Evolutionary conservation across 2,113 vertebrate species (phyloP).

Genomic region (Gyps fulvus): DNA sequence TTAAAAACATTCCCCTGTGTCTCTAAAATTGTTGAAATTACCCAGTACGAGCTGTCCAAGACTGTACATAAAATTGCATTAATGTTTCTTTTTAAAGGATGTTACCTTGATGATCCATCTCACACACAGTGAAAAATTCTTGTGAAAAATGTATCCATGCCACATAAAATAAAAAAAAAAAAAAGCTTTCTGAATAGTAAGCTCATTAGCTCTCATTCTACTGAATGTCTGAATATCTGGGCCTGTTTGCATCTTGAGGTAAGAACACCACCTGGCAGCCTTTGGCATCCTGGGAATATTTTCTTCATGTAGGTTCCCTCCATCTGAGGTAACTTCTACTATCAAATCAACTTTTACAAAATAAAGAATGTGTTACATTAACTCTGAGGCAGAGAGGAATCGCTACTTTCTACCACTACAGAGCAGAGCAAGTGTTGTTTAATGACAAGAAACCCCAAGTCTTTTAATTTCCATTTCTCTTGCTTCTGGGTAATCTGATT

Average conservation of each 20-base stretch:
- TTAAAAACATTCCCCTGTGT: not conserved
- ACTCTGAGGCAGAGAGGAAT: not conserved
- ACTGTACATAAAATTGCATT: not conserved
- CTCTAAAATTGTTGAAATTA: not conserved
- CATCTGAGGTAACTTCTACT: not conserved
- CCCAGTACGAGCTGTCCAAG: not conserved
- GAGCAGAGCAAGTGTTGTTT: not conserved
- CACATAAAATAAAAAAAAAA: not conserved
- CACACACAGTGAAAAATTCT: not conserved
- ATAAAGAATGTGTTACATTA: not conserved
- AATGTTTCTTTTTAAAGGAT: not conserved
- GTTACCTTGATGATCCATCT: not conserved
- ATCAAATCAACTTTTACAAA: not conserved
- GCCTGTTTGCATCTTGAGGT: not conserved
- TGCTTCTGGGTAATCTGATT: not conserved
- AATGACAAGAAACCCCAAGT: not conserved
- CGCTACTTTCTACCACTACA: not conserved
- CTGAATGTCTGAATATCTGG: not conserved
- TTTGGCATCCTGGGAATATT: not conserved
- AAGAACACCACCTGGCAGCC: not conserved
- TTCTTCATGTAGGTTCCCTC: not conserved
- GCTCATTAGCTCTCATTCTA: not conserved
- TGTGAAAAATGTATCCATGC: not conserved
- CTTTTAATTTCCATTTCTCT: not conserved
- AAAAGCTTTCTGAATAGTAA: rapidly evolving